Base-by-base conservation (phyloP, 37 sponge, comb jelly and placozoan genomes). In the Agelas oroides region DNA sequence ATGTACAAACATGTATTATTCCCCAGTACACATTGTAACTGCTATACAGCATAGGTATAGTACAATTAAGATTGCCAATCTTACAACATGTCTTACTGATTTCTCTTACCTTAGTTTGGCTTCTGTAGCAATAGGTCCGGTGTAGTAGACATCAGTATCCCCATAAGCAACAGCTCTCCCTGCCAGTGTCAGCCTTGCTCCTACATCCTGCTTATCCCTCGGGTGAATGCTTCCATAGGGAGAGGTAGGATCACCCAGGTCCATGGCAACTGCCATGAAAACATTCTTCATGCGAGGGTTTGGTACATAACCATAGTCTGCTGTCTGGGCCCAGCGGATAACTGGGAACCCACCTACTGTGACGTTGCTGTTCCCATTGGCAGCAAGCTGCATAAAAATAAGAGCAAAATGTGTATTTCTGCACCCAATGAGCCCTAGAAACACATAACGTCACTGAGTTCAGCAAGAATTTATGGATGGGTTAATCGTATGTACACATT, bases 211-310 rank as follows among this genome's bases (percentile, higher is more conserved):
- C 59, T 91, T 91, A 75, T 86, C 78, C 24, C 93, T 58, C 0
- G 93, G 93, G 72, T 92, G 93, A 34, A 92, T 58, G 57, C 80
- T 78, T 28, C 89, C 93, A 46, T 62, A 79, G 32, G 93, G 93
- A 18, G 93, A 92, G 70, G 65, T 64, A 52, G 86, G 93, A 65
- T 92, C 93, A n/a, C 93, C 89, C 0, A 84, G 93, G 55, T 92
- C 93, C 82, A 90, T 89, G 30, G 90, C 87, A 53, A 86, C 89
- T 6, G 94, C 94, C 94, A 93, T 93, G 83, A 89, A 89, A 31
- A 93, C 94, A 0, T 83, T 74, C 81, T 61, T 82, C 65, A 93
- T n/a, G 20, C 72, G 33, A 16, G 28, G 60, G 62, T 86, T 90
- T 6, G 90, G 90, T 14, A 89, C 84, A 59, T 78, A 84, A 70